Evolutionary conservation across 2,888 invertebrate genomes (phyloP).

Genomic region (Agonopterix subpropinquella): DNA sequence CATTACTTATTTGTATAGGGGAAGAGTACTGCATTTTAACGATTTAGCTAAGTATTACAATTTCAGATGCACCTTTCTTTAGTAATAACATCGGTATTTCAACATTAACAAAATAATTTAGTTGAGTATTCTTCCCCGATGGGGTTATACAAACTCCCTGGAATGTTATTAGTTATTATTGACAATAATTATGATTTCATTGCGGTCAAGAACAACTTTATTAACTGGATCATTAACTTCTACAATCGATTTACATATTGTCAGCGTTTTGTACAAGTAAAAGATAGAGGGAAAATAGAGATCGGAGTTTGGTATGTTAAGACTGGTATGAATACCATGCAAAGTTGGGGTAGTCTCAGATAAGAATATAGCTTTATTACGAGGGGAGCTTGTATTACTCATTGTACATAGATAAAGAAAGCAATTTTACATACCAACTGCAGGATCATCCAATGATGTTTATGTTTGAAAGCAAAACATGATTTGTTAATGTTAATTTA

Average conservation of each 20-base stretch:
- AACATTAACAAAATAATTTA: too few relatives aligned
- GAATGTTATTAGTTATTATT: not conserved
- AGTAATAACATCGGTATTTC: too few relatives aligned
- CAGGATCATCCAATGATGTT: conserved; percentile 55
- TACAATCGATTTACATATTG: too few relatives aligned
- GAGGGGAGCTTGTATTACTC: conserved; percentile 41
- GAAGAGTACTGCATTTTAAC: too few relatives aligned
- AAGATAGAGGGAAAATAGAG: too few relatives aligned
- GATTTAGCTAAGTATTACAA: too few relatives aligned
- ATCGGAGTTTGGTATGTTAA: too few relatives aligned
- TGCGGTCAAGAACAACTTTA: not conserved
- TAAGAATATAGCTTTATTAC: not conserved
- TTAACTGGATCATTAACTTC: not conserved
- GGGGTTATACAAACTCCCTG: conserved; percentile 43
- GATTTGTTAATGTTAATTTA: conserved; percentile 42
- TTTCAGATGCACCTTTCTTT: too few relatives aligned
- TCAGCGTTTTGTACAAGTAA: too few relatives aligned
- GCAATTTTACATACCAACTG: conserved; percentile 67
- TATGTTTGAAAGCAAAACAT: conserved; percentile 61
- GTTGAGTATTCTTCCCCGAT: not conserved
- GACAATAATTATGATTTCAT: not conserved
- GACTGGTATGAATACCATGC: conserved; percentile 3
- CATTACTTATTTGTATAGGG: too few relatives aligned
- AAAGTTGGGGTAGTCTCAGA: not conserved
- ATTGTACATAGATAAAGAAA: conserved; percentile 27